Evolutionary conservation across 2,888 invertebrate species (phyloP), one percentile per base, ranked within the genome.

Genomic region (Oasisia sp.): DNA sequence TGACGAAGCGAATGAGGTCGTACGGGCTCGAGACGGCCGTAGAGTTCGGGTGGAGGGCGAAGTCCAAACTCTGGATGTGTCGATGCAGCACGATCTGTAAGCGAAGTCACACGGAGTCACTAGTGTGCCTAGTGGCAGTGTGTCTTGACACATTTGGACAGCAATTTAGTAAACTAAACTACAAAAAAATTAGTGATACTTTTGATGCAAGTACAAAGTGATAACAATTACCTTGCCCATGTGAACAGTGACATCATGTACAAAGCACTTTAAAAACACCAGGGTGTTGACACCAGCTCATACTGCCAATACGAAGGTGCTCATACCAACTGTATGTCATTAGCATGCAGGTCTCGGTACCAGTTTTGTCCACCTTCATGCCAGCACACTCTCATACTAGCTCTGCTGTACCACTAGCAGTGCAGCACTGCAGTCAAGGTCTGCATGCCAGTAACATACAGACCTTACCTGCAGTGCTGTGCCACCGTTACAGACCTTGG

Each of bases 1-100:
- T 93, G 19, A 93, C 93, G 91, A 95, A 95, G 19, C 90, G 92
- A 8, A 95, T 92, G 14, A 94, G 93, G 19, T 94, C 91, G 7
- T 91, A 92, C 0, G 93, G 93, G 32, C 90, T 92, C 45, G 94
- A 92, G 32, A 91, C 92, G n/a, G 58, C 9, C 91, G 91, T 91
- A 11, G 93, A 92, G 38, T 92, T 92, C n/a, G 93, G 93, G 32
- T 93, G 92, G 92, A 94, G 91, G 8, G 92, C 89, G 91, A 95
- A 93, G 32, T 92, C 92, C 89, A 94, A 91, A 91, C 94, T 92
- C 19, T 92, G 91, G 27, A 92, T 44, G 44, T 32, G 19, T 27
- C 91, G 92, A 32, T 92, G 58, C 44, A 92, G 74, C 27, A 92
- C 92, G 32, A 92, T 91, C 92, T 92, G 91, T 74, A 74, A 74